Conservation (phyloP, 1,140 invertebrate genomes). For the Carcinoscorpius rotundicauda region DNA sequence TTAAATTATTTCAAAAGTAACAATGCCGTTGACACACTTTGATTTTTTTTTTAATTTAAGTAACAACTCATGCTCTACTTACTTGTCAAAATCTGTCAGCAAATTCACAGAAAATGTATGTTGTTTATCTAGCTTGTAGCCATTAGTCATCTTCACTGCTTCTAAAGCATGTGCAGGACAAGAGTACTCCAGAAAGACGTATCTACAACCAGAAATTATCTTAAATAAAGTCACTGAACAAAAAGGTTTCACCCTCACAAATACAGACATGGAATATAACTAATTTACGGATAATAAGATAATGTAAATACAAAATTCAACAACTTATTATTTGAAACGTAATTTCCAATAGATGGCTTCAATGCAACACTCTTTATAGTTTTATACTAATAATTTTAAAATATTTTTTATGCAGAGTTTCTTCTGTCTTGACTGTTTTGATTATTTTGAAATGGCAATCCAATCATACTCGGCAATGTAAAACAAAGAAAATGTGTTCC, state of each 20-base stretch:
- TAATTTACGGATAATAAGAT: constrained; percentile 9
- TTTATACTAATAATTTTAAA: too few species aligned
- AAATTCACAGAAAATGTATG: constrained; percentile 92
- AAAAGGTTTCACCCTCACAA: constrained; percentile 1
- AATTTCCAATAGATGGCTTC: too few species aligned
- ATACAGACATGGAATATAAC: constrained; percentile 8
- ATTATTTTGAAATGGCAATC: too few species aligned
- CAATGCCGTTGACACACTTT: too few species aligned
- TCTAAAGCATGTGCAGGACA: constrained; percentile 66
- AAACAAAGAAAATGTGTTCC: too few species aligned
- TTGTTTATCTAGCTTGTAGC: constrained; percentile 89
- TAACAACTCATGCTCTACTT: constrained; percentile 29
- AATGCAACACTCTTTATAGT: too few species aligned
- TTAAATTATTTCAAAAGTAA: too few species aligned
- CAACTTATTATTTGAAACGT: too few species aligned
- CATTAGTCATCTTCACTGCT: constrained; percentile 75
- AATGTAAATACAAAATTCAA: background rate
- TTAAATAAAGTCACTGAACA: constrained; percentile 4
- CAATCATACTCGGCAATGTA: too few species aligned
- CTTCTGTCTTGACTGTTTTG: too few species aligned
- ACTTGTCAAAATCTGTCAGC: constrained; percentile 93
- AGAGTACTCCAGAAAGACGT: constrained; percentile 85
- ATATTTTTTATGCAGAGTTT: too few species aligned
- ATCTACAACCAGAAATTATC: constrained; percentile 39
- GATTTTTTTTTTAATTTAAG: too few species aligned